Base-by-base conservation (phyloP, 2,113 vertebrate species). In the Menura novaehollandiae region DNA sequence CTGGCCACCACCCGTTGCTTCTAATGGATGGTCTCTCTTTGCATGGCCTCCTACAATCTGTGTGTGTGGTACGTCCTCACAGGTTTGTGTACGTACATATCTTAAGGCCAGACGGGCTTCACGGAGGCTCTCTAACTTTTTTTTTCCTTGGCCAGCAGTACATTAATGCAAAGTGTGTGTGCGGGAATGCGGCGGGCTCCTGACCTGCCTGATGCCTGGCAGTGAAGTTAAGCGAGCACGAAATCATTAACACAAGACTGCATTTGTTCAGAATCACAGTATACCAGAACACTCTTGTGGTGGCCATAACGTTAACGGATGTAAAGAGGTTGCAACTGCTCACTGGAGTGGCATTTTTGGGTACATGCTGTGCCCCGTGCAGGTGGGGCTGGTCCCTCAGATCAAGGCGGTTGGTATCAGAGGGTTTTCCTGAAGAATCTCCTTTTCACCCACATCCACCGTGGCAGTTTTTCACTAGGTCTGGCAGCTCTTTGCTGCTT, bases 221-320 rank as follows among this genome's bases (percentile, higher is more conserved):
- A 73, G 62, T 3, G 14, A 71, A 59, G 77, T 73, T 88, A 88
- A 93, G 85, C 1, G 11, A 94, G 78, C 71, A 37, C 77, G 81
- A 94, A 93, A 72, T 88, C 85, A 73, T 88, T 89, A 88, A 73
- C 78, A 43, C 75, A 67, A 46, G 35, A 24, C 59, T 66, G 37
- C 20, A 14, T 76, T 93, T 95, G 63, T 83, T 67, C 4, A 12
- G 77, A 68, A 62, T 79, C 51, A 11, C 5, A 17, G 20, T 66
- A 6, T 35, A 53, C 67, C 23, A 26, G 55, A 39, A 55, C 7
- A 20, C 13, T 58, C 24, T 63, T 55, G 58, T 6, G 15, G 74
- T 76, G 80, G 68, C 79, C 30, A 6, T 58, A 39, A 49, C 12
- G 11, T 87, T 87, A 72, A 64, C 19, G 33, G 60, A 53, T 33